Base-by-base conservation (phyloP, 2,888 invertebrate species). In the Pherbina coryleti region DNA sequence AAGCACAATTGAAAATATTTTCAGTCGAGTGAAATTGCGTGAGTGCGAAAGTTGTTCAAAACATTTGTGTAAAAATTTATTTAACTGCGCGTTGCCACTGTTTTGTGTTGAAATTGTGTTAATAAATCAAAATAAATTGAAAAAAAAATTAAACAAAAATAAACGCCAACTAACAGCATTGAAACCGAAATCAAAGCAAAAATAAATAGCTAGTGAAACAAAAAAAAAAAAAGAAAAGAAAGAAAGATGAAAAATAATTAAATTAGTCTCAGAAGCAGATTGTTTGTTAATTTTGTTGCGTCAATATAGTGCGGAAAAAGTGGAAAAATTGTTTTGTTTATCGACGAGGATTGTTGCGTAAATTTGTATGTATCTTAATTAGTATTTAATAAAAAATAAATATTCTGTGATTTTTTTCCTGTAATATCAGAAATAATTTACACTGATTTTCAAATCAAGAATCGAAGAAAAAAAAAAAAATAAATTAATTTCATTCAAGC, bases 21-120 rank as follows among this genome's bases (percentile, higher is more conserved):
- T 79, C 80, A 83, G 83, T 83, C 82, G 82, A 83, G 82, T 78
- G 81, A 82, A 82, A 83, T 83, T 82, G 79, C 80, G 81, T 78
- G 81, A 82, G 80, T 79, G 69, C 72, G 75, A 75, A 77, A 73
- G 82, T 81, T 81, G 81, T 79, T 72, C 76, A 11, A 53, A 49
- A 25, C 22, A 17, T 55, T 74, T 77, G 51, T 25, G 51, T 25
- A 17, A 11, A 31, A 73, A 37, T 44, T 37, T 31, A 28, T n/a
- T 31, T 28, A 74, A 14, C 31, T 49, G 28, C 37, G 74, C 51
- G 74, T 74, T 74, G 74, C 51, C 74, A 25, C 44, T 44, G 22
- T 37, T 57, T 25, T 74, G 62, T 64, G 28, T 31, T 64, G 62
- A 64, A 28, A 64, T 64, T 74, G 28, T 31, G 49, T 74, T 51